phyloP scores from a whole-genome alignment of 1,140 invertebrate genomes.

The Caenorhabditis remanei region DNA sequence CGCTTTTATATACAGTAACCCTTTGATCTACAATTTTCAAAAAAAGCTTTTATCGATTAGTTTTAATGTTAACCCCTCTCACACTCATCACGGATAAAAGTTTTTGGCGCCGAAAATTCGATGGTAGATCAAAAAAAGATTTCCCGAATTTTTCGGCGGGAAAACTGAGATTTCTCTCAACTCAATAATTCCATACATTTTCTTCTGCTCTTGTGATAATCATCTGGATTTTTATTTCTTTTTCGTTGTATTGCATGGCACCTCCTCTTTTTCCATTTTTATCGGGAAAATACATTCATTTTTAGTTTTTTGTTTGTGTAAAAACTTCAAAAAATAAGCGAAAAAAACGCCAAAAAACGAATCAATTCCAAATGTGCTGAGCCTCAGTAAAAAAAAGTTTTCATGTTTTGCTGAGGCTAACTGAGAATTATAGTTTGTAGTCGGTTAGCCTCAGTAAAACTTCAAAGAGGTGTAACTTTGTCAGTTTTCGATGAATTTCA shows the following conservation, averaged over 20 bases:
- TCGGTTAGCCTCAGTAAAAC: too few relatives aligned
- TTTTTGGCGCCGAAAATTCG: neutral
- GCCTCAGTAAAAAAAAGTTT: too few relatives aligned
- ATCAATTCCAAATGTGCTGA: too few relatives aligned
- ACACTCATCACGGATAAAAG: neutral
- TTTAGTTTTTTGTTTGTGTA: neutral
- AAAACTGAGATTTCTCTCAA: neutral
- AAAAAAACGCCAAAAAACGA: too few relatives aligned
- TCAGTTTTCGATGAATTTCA: too few relatives aligned
- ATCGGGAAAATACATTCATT: neutral
- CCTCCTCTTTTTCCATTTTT: neutral
- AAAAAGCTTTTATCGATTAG: slow-evolving; percentile 26
- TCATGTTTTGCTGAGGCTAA: too few relatives aligned
- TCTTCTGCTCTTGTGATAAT: neutral
- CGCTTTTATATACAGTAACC: neutral
- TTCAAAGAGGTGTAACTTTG: too few relatives aligned
- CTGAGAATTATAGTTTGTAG: too few relatives aligned
- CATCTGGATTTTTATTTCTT: neutral
- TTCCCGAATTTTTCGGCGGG: too few relatives aligned
- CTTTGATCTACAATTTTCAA: too few relatives aligned
- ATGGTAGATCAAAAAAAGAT: neutral
- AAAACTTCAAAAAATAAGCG: too few relatives aligned
- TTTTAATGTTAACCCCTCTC: neutral
- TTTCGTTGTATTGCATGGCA: neutral
- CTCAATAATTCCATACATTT: neutral